These are phyloP conservation scores for Aporophyla lueneburgensis DNA, from an alignment of 2,888 invertebrate genomes.

Conservation along the genomic window DNA sequence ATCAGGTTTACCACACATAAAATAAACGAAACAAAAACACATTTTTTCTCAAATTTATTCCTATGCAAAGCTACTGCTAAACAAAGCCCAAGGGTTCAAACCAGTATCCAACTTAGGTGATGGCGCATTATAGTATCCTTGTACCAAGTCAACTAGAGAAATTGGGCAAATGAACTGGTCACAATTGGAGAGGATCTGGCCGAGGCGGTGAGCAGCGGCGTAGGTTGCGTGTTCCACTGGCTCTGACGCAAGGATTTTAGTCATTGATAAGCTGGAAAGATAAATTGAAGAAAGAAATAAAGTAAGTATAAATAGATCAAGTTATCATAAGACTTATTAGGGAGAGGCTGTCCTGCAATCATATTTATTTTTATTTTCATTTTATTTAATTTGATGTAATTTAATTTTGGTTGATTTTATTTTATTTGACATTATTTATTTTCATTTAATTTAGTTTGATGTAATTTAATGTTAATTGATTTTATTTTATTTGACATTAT, in stretches of 20 bases:
- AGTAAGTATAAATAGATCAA: neutral
- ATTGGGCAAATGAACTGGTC: constrained; percentile 92
- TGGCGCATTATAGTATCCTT: constrained; percentile 91
- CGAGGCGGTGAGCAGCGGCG: constrained; percentile 91
- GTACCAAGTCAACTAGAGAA: constrained; percentile 93
- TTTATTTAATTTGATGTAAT: no score
- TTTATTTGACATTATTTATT: no score
- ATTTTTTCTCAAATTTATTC: constrained; percentile 18
- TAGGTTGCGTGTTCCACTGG: constrained; percentile 92
- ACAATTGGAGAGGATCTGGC: constrained; percentile 88
- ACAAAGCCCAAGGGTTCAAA: constrained; percentile 83
- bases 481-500: no score
- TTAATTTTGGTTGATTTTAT: no score
- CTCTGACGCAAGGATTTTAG: constrained; percentile 92
- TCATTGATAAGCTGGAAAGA: constrained; percentile 92
- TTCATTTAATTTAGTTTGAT: no score
- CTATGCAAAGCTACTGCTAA: constrained; percentile 78
- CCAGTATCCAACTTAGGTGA: constrained; percentile 77
- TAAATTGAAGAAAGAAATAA: neutral
- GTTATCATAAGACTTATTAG: no score
- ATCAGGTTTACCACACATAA: neutral
- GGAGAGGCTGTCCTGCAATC: no score
- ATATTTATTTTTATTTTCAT: no score
- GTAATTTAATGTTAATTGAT: no score
- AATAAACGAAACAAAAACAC: neutral